Conservation (phyloP, 2,888 invertebrate species). For the Trachelus tabidus region DNA sequence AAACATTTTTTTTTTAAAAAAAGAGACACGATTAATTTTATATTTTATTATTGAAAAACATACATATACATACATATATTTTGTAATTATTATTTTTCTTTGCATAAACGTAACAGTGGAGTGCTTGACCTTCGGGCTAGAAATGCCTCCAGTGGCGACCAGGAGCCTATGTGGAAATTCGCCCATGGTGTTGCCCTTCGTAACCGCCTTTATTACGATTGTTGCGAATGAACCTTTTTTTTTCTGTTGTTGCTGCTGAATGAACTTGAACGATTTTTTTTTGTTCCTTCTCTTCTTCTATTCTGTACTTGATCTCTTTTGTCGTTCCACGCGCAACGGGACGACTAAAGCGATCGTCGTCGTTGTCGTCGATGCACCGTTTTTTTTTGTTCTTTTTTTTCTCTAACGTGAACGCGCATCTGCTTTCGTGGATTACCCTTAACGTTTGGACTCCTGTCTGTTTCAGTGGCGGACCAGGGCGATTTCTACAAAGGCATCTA, state of each 20-base stretch:
- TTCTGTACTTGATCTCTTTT: background rate
- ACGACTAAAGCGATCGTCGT: background rate
- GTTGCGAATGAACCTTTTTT: background rate
- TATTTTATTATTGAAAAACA: too few relatives aligned
- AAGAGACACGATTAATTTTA: background rate
- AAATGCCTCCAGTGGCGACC: conserved; percentile 35
- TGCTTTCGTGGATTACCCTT: conserved; percentile 51
- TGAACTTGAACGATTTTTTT: background rate
- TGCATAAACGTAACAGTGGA: background rate
- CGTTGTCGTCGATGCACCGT: background rate
- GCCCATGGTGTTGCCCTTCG: conserved; percentile 53
- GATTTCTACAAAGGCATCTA: conserved; percentile 89
- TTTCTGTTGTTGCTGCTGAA: background rate
- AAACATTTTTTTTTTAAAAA: background rate
- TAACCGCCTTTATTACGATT: background rate
- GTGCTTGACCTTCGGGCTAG: background rate
- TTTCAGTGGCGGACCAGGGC: conserved; percentile 80
- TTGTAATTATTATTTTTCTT: background rate
- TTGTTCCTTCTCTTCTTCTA: background rate
- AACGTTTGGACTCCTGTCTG: conserved; percentile 70
- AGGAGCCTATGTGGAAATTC: conserved; percentile 66
- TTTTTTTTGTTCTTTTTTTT: background rate
- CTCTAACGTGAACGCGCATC: background rate
- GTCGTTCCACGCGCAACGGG: background rate
- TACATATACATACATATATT: background rate